phyloP scores from a whole-genome alignment of 2,797 vertebrate species.

The Sternotherus odoratus region DNA sequence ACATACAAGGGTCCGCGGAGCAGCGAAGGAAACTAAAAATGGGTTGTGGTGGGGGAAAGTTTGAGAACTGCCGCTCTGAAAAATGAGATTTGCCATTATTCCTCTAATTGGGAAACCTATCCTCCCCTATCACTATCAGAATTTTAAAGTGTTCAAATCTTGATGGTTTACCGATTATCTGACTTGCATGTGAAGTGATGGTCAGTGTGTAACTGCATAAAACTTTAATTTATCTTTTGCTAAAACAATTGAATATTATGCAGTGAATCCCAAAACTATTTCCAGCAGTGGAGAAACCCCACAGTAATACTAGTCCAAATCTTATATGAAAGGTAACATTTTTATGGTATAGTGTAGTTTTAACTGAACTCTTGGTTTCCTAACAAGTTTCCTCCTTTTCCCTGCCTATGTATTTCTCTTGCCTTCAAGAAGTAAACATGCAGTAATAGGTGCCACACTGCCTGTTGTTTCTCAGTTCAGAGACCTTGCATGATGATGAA shows the following conservation, averaged over 20 bases:
- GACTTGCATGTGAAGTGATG: not conserved
- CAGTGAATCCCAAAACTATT: not conserved
- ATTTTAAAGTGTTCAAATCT: no score
- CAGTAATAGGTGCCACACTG: not conserved
- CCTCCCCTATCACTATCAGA: no score
- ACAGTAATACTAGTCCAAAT: not conserved
- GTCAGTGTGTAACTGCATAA: not conserved
- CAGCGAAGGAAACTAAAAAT: no score
- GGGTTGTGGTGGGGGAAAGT: no score
- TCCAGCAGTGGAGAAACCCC: not conserved
- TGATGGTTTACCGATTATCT: no score
- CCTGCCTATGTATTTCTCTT: not conserved
- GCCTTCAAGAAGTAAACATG: not conserved
- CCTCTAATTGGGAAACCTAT: no score
- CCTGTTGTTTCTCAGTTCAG: not conserved
- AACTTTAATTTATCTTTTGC: not conserved
- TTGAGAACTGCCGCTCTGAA: no score
- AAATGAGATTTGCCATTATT: no score
- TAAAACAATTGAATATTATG: not conserved
- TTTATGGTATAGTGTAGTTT: not conserved
- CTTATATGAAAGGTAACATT: not conserved
- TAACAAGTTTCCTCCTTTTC: not conserved
- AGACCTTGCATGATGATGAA: not conserved
- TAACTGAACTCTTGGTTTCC: not conserved
- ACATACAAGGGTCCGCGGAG: no score